Evolutionary conservation across 2,888 invertebrate species (phyloP).

Genomic region (Beris morrisii): DNA sequence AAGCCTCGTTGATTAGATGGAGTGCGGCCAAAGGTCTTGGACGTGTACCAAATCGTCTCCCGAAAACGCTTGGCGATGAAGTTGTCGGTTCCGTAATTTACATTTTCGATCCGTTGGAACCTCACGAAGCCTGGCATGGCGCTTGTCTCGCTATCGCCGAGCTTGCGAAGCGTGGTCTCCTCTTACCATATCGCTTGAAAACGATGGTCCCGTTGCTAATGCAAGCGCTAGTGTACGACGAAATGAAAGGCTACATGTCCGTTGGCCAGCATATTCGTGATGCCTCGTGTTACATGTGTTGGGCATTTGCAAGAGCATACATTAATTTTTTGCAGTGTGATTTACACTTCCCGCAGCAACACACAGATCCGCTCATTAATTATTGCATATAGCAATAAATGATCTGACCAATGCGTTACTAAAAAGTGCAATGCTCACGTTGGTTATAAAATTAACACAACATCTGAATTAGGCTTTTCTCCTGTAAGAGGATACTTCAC

Average conservation of each 20-base stretch:
- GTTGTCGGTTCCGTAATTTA: constrained; percentile 84
- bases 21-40: constrained; percentile 96
- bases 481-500: no score
- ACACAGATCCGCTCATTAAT: no score
- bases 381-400: no score
- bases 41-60: constrained; percentile 83
- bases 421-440: no score
- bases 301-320: constrained; percentile 97
- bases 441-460: no score
- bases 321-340: no score
- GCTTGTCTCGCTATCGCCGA: constrained; percentile 94
- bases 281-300: constrained; percentile 98
- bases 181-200: constrained; percentile 78
- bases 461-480: no score
- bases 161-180: constrained; percentile 84
- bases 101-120: constrained; percentile 58
- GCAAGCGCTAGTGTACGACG: constrained; percentile 87
- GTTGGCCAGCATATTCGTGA: constrained; percentile 93
- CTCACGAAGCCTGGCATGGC: constrained; percentile 93
- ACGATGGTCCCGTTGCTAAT: constrained; percentile 78
- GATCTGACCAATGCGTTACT: no score
- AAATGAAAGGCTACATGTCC: constrained; percentile 81
- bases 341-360: no score
- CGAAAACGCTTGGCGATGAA: constrained; percentile 86
- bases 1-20: constrained; percentile 65